Conservation (phyloP, 1,140 invertebrate species). For the Melitaea cinxia region DNA sequence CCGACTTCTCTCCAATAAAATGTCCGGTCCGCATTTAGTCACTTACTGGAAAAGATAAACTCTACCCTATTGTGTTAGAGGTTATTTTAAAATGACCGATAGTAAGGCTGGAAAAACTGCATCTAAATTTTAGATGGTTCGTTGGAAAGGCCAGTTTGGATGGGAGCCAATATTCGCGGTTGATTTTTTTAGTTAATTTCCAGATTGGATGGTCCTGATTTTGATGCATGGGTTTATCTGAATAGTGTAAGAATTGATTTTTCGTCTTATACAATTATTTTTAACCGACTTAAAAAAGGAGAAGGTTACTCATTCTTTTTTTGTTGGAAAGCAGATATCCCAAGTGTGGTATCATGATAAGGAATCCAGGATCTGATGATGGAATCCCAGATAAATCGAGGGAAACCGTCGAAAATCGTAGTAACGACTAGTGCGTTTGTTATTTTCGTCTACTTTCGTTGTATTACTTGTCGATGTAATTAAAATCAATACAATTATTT, state of each 20-base stretch:
- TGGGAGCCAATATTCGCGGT: constrained; percentile 29
- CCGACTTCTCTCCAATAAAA: constrained; percentile 37
- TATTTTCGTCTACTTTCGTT: too few relatives aligned
- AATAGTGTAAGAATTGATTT: background rate
- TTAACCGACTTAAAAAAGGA: too few relatives aligned
- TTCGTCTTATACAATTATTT: background rate
- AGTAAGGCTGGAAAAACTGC: constrained; percentile 20
- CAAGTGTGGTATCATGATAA: too few relatives aligned
- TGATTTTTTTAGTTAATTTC: constrained; percentile 41
- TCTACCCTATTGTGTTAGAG: constrained; percentile 14
- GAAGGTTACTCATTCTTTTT: too few relatives aligned
- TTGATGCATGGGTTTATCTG: background rate
- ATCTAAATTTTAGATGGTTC: constrained; percentile 36
- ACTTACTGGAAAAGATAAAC: constrained; percentile 12
- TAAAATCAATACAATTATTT: too few relatives aligned
- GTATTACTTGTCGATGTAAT: too few relatives aligned
- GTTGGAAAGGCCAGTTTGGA: constrained; percentile 38
- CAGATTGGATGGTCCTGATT: constrained; percentile 36
- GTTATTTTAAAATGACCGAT: constrained; percentile 5
- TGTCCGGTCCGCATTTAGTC: constrained; percentile 28
- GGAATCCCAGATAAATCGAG: too few relatives aligned
- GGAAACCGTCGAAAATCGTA: too few relatives aligned
- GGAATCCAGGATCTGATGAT: too few relatives aligned
- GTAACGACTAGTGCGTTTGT: too few relatives aligned
- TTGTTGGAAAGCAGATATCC: too few relatives aligned